Base-by-base conservation (phyloP, 1,140 invertebrate genomes). In the Drosophila kepulauana region DNA sequence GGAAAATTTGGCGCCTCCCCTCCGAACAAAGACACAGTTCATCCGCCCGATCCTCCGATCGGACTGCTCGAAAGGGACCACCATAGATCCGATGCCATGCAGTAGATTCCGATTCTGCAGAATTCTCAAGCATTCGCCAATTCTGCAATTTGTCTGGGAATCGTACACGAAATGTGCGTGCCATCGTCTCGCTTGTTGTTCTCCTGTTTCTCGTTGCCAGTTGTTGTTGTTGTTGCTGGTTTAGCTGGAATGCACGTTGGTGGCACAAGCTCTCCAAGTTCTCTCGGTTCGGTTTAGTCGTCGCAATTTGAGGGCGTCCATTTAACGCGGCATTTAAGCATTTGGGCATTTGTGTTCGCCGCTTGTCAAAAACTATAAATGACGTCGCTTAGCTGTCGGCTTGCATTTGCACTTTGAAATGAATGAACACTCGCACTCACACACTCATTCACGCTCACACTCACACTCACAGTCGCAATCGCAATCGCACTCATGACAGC, bases 71-170 rank as follows among this genome's bases (percentile, higher is more conserved):
- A 68, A 68, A 65, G 48, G 64, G 67, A 72, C 76, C 72, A 71
- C 75, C 82, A 66, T 64, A 79, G 79, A 87, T 84, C 63, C 72
- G 79, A 87, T 84, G 59, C 72, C 76, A 82, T 65, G 45, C 67
- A 70, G 77, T 65, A 69, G 78, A 84, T 85, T 78, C 77, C 59
- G 78, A 82, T 87, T 87, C 82, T 61, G 51, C 54, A 66, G 84
- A 87, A 87, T 81, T 87, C 82, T 84, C 77, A 73, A 84, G 82
- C 74, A 88, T 64, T 82, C 82, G 81, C 81, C 75, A 84, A 87
- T 88, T 88, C 82, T 72, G 68, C 82, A 86, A 86, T 86, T 86
- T 87, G 82, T 86, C 84, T 88, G 82, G 71, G 84, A 87, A 88
- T 68, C 82, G 72, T 87, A 88, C 79, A 87, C 80, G 82, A 88